Evolutionary conservation across 2,797 vertebrate species (phyloP).

Genomic region (Helostoma temminkii): DNA sequence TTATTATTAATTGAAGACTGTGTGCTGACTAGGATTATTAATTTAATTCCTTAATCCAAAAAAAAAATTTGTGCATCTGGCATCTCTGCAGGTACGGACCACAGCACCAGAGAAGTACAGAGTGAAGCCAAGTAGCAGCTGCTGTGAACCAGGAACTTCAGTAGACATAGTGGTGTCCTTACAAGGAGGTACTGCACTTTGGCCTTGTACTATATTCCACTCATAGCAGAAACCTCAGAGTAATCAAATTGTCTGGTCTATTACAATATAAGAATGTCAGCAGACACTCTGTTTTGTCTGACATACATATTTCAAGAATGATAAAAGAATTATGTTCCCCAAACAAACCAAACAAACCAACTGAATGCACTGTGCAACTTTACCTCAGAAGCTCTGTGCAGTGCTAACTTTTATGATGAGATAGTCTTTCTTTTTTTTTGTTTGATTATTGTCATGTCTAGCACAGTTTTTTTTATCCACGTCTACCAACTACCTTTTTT

Average conservation of each 20-base stretch:
- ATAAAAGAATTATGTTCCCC: conserved; percentile 69
- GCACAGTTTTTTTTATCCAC: neutral
- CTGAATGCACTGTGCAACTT: conserved; percentile 50
- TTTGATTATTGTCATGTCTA: conserved; percentile 5
- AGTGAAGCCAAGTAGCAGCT: conserved; percentile 96
- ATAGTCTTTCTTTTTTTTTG: accelerated
- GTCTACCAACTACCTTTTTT: conserved; percentile 1
- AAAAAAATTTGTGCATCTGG: neutral
- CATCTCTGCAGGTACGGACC: conserved; percentile 89
- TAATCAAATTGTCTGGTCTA: conserved; percentile 47
- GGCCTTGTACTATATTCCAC: conserved; percentile 28
- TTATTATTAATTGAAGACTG: no score
- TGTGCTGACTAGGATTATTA: neutral
- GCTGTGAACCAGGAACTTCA: conserved; percentile 91
- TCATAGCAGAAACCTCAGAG: conserved; percentile 45
- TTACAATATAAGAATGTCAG: conserved; percentile 66
- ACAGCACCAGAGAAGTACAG: conserved; percentile 98
- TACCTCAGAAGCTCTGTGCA: conserved; percentile 29
- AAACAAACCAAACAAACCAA: conserved; percentile 58
- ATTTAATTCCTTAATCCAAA: neutral
- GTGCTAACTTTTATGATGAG: conserved; percentile 25
- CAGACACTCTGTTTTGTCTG: conserved; percentile 50
- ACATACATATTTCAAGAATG: conserved; percentile 76
- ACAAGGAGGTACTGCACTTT: conserved; percentile 88
- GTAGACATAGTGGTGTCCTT: conserved; percentile 94